Base-by-base conservation (phyloP, 2,113 vertebrate genomes). In the Theropithecus gelada region DNA sequence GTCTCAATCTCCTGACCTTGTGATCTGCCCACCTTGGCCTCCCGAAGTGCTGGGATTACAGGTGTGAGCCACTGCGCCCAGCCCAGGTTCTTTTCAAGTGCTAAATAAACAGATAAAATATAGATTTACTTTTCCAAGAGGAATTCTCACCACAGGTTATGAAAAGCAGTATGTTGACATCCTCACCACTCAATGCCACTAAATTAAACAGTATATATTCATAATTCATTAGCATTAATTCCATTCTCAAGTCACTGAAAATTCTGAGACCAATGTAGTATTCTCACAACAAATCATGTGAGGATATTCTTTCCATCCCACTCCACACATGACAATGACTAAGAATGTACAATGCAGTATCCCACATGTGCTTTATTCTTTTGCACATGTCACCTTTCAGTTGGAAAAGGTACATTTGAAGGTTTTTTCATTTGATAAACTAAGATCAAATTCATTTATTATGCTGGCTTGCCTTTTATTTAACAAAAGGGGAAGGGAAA, bases 71-170 rank as follows among this genome's bases (percentile, higher is more conserved):
- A 55, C 52, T 2, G 6, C 18, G 0, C 18, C 52, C 18, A 0
- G 52, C 52, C 18, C 52, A 55, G 61, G 61, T 64, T 64, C 59
- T 30, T 64, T 64, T 64, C 61, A 84, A 94, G 38, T 23, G 13
- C 45, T 79, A 92, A 78, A 35, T 22, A 89, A 86, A 75, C 88
- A 93, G 18, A 11, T 35, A 43, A 94, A 75, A 75, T 22, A 88
- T 4, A 88, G 61, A 25, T 94, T 94, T 64, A 89, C 80, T 85
- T 88, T 97, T 76, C 82, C 66, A 57, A 85, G 72, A 82, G 27
- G 45, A 95, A 88, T 30, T 72, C 68, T 73, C 86, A 88, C 18
- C 35, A 79, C 25, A 45, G 38, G 48, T 73, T 32, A 88, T 70
- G n/a, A 94, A 91, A 92, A 92, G 64, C 48, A 88, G 18, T 92